These are phyloP conservation scores for Lampris megalopsis DNA, from an alignment of 2,113 vertebrate genomes.

Conservation along the genomic window DNA sequence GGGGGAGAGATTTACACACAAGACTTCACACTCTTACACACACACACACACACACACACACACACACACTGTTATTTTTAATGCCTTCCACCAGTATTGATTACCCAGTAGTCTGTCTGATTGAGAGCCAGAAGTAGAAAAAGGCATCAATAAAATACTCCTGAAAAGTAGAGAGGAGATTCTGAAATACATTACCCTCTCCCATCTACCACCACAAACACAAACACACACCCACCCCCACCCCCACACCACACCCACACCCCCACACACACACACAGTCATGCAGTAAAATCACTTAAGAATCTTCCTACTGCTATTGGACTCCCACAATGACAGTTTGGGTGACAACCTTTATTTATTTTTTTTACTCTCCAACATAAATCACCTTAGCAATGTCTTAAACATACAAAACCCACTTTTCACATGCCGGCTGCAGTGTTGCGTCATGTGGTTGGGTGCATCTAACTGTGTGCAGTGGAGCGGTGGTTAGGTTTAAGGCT, in stretches of 20 bases:
- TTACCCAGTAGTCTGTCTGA: constrained; percentile 66
- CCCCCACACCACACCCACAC: constrained; percentile 14
- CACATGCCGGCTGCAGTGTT: too few relatives aligned
- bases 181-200: constrained; percentile 34
- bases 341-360: too few relatives aligned
- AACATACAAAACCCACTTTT: too few relatives aligned
- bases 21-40: constrained; percentile 28
- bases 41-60: constrained; percentile 46
- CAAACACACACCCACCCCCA: background rate
- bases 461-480: too few relatives aligned
- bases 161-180: constrained; percentile 33
- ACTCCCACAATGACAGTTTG: constrained; percentile 1
- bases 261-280: background rate
- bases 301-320: too few relatives aligned
- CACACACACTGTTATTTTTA: constrained; percentile 44
- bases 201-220: constrained; percentile 15
- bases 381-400: too few relatives aligned
- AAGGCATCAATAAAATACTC: constrained; percentile 61
- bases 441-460: too few relatives aligned
- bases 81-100: constrained; percentile 71
- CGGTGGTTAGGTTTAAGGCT: too few relatives aligned
- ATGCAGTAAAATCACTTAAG: constrained; percentile 9
- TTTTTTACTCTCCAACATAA: too few relatives aligned
- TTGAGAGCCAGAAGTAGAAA: constrained; percentile 66
- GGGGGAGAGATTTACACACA: background rate